A percentile compares a stretch with the other conserved stretches of the same genome.
These are phyloP conservation scores for Tympanoctomys barrerae DNA, from an alignment of 2,797 vertebrate species.

Conservation along the genomic window DNA sequence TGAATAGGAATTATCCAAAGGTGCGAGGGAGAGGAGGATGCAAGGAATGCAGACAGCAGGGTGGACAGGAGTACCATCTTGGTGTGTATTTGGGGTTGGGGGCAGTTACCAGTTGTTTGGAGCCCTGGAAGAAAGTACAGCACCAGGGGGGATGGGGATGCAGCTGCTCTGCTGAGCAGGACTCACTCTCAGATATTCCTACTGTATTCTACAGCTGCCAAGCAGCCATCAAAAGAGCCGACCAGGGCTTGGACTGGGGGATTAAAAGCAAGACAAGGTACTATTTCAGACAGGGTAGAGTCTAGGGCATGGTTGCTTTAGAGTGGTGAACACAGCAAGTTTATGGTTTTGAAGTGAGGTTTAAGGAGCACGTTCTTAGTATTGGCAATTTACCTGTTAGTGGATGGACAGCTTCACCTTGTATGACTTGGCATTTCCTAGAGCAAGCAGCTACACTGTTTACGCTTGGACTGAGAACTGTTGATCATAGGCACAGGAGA, in stretches of 20 bases:
- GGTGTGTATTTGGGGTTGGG: neutral
- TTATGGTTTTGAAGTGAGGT: constrained; percentile 39
- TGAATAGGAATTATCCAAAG: neutral
- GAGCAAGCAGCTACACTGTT: neutral
- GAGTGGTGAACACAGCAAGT: neutral
- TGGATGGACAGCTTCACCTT: neutral
- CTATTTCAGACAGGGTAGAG: neutral
- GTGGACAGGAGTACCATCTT: neutral
- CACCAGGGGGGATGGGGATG: neutral
- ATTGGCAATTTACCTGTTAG: neutral
- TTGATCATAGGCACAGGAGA: neutral
- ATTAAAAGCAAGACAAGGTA: neutral
- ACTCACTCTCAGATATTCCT: neutral
- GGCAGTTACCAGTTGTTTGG: neutral
- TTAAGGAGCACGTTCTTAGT: neutral
- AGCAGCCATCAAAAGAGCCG: neutral
- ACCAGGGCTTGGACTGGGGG: neutral
- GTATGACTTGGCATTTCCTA: neutral
- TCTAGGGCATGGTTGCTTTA: neutral
- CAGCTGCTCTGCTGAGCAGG: neutral
- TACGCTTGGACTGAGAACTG: neutral
- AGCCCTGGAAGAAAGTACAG: neutral
- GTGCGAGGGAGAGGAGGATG: neutral
- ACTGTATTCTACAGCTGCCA: neutral
- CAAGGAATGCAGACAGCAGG: neutral